phyloP scores from a whole-genome alignment of 2,113 vertebrate genomes.

The Rhabdornis inornatus region DNA sequence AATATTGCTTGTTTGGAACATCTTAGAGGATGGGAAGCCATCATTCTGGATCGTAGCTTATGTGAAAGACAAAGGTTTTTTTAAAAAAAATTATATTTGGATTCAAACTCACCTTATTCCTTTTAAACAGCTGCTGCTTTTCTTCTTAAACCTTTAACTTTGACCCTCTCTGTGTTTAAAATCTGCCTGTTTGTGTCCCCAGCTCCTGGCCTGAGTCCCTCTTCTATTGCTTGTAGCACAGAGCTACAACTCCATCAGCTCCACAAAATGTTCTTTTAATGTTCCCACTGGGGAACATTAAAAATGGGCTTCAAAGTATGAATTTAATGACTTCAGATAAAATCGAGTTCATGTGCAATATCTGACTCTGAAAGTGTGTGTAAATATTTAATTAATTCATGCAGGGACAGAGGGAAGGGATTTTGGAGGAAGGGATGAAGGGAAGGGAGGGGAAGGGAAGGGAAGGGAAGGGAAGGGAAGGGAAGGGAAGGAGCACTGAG shows the following conservation, averaged over 20 bases:
- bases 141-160: neutral
- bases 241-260: neutral
- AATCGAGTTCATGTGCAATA: fast-evolving
- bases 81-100: neutral
- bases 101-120: neutral
- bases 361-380: neutral
- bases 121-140: neutral
- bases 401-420: neutral
- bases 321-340: neutral
- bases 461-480: neutral
- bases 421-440: neutral
- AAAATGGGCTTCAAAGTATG: neutral
- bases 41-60: neutral
- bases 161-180: neutral
- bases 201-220: neutral
- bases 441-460: too few relatives aligned
- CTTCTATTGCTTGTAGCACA: neutral
- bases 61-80: neutral
- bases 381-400: neutral
- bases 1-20: neutral
- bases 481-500: neutral
- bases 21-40: neutral
- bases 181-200: neutral
- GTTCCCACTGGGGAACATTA: neutral
- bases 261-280: neutral